Evolutionary conservation across 2,888 invertebrate species (phyloP).

Genomic region (Monoplex corrugatus): DNA sequence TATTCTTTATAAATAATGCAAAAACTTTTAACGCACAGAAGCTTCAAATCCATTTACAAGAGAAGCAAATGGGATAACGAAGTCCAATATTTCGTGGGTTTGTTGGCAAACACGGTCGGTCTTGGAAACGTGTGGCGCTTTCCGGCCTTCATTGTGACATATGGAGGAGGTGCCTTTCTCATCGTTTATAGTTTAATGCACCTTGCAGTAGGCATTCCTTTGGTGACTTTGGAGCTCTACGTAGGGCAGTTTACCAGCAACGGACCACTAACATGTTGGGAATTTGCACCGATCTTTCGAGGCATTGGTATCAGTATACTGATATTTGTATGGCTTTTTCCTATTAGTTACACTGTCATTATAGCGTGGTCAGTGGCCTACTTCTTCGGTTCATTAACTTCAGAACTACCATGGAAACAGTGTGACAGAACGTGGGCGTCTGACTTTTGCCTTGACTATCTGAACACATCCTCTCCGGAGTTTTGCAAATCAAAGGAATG

Average conservation of each 20-base stretch:
- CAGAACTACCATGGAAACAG: not conserved
- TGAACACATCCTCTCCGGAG: not conserved
- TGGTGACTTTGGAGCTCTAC: not conserved
- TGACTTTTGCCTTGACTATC: not conserved
- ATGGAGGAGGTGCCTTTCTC: not conserved
- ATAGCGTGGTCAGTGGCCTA: not conserved
- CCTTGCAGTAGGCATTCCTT: not conserved
- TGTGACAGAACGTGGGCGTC: not conserved
- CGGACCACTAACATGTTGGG: not conserved
- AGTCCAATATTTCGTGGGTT: too few species aligned
- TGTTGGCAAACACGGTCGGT: not conserved
- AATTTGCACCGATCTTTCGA: not conserved
- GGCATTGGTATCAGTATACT: not conserved
- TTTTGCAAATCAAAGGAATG: not conserved
- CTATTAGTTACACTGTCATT: not conserved
- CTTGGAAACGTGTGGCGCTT: not conserved
- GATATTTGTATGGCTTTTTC: not conserved
- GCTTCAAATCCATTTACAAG: too few species aligned
- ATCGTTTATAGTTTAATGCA: not conserved
- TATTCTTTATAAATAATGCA: too few species aligned
- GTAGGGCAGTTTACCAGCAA: conserved; percentile 22
- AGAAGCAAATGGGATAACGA: too few species aligned
- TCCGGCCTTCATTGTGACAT: not conserved
- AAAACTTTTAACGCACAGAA: too few species aligned
- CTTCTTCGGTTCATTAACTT: not conserved